Evolutionary conservation across 1,140 invertebrate species (phyloP).

Genomic region (Cydia fagiglandana): DNA sequence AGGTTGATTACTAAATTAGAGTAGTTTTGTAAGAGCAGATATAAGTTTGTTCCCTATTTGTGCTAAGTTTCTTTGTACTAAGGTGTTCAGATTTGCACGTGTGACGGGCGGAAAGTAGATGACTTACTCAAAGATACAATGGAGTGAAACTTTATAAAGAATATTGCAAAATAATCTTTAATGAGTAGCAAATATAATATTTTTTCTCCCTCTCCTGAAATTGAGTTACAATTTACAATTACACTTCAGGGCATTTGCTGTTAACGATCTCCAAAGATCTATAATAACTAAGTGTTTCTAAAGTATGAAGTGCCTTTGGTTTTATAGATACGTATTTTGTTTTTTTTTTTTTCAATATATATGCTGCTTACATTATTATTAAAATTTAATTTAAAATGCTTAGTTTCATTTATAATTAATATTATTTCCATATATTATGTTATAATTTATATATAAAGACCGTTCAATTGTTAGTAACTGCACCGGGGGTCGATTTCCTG

Average conservation of each 20-base stretch:
- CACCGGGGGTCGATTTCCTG: neutral
- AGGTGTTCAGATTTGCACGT: conserved; percentile 13
- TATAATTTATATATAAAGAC: neutral
- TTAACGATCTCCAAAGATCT: too few relatives aligned
- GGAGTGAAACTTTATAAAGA: neutral
- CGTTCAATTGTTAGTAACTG: neutral
- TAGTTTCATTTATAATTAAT: neutral
- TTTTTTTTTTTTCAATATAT: too few relatives aligned
- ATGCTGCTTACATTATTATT: too few relatives aligned
- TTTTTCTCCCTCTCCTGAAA: neutral
- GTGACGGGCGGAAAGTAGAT: conserved; percentile 1
- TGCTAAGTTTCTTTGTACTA: neutral
- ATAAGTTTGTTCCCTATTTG: neutral
- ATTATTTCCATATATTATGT: neutral
- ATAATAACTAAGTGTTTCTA: too few relatives aligned
- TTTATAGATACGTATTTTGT: too few relatives aligned
- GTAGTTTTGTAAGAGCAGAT: neutral
- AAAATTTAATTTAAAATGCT: too few relatives aligned
- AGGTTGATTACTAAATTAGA: neutral
- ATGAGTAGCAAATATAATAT: neutral
- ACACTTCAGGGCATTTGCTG: too few relatives aligned
- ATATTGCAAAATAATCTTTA: neutral
- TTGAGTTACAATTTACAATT: too few relatives aligned
- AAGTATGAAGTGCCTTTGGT: too few relatives aligned
- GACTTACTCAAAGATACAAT: conserved; percentile 14